Evolutionary conservation across 2,797 vertebrate species (phyloP), one percentile per base, ranked within the genome.

Genomic region (Argentina silus): DNA sequence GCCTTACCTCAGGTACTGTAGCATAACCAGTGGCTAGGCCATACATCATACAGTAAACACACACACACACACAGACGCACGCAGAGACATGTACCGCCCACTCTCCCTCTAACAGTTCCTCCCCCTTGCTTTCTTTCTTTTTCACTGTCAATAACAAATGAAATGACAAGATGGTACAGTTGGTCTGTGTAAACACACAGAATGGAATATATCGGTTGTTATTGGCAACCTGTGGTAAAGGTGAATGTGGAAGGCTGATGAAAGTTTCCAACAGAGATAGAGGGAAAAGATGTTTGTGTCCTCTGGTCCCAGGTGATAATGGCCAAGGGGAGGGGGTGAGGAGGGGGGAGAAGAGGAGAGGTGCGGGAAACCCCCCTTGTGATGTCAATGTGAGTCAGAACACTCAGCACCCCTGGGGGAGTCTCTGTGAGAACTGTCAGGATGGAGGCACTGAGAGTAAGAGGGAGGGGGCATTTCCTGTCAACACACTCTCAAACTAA

Each of bases 131-230:
- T 1, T 12, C 47, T 48, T n/a, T n/a, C n/a, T n/a, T n/a, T n/a
- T n/a, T n/a, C n/a, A n/a, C n/a, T n/a, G 6, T 12, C 1, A 12
- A 48, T 1, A 48, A 48, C 7, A 48, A 48, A 8, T 12, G 1
- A 48, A 8, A 48, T 8, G 2, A n/a, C 53, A 55, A 27, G 5
- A 36, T 21, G 7, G 79, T 51, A 0, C 72, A 70, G 79, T 72
- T 72, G 74, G 9, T 9, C 78, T 80, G 88, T 85, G 88, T 82
- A 82, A 88, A 88, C 77, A 76, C 71, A 77, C 69, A 68, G 60
- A 78, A 55, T 74, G 87, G 88, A 89, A 88, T 79, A 88, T 75
- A 73, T 51, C 9, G 77, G 77, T 81, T 81, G 36, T 43, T 17
- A n/a, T 7, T 81, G 74, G 74, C 14, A 78, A 83, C 72, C 80